Conservation (phyloP, 2,797 vertebrate species). For the Taenioides sp. region DNA sequence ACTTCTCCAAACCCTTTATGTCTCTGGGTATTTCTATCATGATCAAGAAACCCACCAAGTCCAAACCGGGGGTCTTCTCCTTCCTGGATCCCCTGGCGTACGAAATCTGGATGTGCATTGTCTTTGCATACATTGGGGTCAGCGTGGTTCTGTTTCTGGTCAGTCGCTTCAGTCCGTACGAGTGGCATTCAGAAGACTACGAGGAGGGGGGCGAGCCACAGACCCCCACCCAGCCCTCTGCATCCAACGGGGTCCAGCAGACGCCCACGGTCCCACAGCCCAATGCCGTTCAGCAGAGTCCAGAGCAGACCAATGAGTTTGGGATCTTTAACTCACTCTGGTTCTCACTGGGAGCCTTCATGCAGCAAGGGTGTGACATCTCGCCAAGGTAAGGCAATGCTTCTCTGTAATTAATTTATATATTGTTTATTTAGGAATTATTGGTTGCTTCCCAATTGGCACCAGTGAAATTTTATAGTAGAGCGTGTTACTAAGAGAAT, state of each 20-base stretch:
- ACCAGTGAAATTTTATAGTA: not conserved
- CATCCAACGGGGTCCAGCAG: conserved; percentile 70
- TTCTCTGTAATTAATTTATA: not conserved
- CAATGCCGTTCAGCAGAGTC: conserved; percentile 79
- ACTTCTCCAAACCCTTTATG: conserved; percentile 99
- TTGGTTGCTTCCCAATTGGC: not conserved
- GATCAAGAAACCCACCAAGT: conserved; percentile 99
- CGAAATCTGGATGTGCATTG: conserved; percentile 99
- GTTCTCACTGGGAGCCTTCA: conserved; percentile 98
- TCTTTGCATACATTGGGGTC: conserved; percentile 98
- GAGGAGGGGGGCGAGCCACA: conserved; percentile 89
- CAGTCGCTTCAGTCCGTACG: conserved; percentile 97
- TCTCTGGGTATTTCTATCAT: conserved; percentile 98
- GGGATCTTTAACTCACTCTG: conserved; percentile 99
- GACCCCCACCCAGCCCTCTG: conserved; percentile 69
- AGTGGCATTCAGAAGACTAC: conserved; percentile 95
- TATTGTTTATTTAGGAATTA: not conserved
- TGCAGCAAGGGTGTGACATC: conserved; percentile 99
- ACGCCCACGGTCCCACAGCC: conserved; percentile 72
- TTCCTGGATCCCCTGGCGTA: conserved; percentile 98
- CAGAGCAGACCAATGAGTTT: conserved; percentile 95
- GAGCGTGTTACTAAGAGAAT: too few relatives aligned
- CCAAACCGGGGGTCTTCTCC: conserved; percentile 97
- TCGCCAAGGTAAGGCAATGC: conserved; percentile 87
- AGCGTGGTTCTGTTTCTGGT: conserved; percentile 98